Percentiles rank a stretch among this genome's conserved stretches.
Evolutionary conservation across 2,797 vertebrate genomes (phyloP).

Genomic region (Thaleichthys pacificus): DNA sequence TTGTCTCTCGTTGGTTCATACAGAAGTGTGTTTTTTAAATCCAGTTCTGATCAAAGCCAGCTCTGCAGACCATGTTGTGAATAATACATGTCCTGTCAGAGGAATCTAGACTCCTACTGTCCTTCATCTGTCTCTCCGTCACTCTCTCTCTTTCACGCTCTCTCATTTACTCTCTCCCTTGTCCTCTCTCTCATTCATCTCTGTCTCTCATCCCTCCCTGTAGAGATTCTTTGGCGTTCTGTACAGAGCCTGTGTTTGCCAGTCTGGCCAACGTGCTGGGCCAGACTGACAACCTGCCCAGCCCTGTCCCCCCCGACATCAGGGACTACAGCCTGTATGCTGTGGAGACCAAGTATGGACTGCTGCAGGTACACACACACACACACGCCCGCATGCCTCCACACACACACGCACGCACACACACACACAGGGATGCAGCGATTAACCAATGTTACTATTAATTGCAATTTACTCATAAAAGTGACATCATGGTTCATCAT

Average conservation of each 20-base stretch:
- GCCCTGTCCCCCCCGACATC: slow-evolving; percentile 88
- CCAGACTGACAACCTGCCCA: slow-evolving; percentile 93
- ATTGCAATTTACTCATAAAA: no score
- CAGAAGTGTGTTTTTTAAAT: slow-evolving; percentile 15
- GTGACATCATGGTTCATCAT: no score
- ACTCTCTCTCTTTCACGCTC: not conserved
- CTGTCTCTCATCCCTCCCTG: not conserved
- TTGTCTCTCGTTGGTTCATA: not conserved
- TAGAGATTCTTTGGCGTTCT: slow-evolving; percentile 97
- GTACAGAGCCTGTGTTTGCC: slow-evolving; percentile 96
- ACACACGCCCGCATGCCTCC: no score
- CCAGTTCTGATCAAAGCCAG: slow-evolving; percentile 38
- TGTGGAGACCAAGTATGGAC: slow-evolving; percentile 96
- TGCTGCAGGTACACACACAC: slow-evolving; percentile 85
- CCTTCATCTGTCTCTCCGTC: not conserved
- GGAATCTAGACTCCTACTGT: slow-evolving; percentile 6
- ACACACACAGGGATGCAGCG: not conserved
- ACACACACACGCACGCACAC: not conserved
- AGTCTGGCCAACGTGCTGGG: slow-evolving; percentile 96
- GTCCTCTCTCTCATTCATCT: not conserved
- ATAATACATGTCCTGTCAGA: slow-evolving; percentile 38
- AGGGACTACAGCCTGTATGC: slow-evolving; percentile 97
- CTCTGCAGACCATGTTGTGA: slow-evolving; percentile 28
- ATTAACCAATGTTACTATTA: no score
- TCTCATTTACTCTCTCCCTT: slow-evolving; percentile 1